A percentile compares a stretch with the other conserved stretches of the same genome.
phyloP scores from a whole-genome alignment of 2,797 vertebrate species.

The Pachyuromys duprasi region DNA sequence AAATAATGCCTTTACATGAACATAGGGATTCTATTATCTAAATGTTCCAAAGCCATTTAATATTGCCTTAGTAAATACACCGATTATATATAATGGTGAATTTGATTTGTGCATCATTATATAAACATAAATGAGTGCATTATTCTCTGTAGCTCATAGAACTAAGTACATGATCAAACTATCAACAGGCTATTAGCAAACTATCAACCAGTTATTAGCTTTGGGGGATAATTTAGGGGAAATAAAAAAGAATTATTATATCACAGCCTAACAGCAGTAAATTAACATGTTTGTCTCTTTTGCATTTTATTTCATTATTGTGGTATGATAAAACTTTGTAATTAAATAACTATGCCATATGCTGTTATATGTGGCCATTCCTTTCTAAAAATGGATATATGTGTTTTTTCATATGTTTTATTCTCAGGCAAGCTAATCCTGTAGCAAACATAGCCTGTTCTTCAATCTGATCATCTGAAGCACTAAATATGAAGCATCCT shows the following conservation, averaged over 20 bases:
- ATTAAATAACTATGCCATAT: slow-evolving; percentile 61
- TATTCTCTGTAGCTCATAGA: slow-evolving; percentile 56
- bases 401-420: slow-evolving; percentile 39
- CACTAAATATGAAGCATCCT: not conserved
- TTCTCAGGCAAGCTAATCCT: slow-evolving; percentile 39
- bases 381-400: not conserved
- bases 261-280: slow-evolving; percentile 24
- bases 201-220: not conserved
- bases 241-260: slow-evolving; percentile 1
- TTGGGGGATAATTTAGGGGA: slow-evolving; percentile 37
- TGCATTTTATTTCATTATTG: slow-evolving; percentile 47
- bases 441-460: slow-evolving; percentile 32
- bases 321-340: slow-evolving; percentile 46
- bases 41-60: slow-evolving; percentile 34
- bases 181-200: not conserved
- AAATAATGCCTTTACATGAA: slow-evolving; percentile 51
- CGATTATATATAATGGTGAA: slow-evolving; percentile 23
- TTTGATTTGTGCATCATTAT: not conserved
- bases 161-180: slow-evolving; percentile 30
- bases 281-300: slow-evolving; percentile 44
- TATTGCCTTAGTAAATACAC: slow-evolving; percentile 9
- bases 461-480: slow-evolving; percentile 22
- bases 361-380: slow-evolving; percentile 25
- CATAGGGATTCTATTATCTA: not conserved
- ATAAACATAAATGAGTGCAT: not conserved